Conservation (phyloP, 2,113 vertebrate species). For the Rhizomys pruinosus region DNA sequence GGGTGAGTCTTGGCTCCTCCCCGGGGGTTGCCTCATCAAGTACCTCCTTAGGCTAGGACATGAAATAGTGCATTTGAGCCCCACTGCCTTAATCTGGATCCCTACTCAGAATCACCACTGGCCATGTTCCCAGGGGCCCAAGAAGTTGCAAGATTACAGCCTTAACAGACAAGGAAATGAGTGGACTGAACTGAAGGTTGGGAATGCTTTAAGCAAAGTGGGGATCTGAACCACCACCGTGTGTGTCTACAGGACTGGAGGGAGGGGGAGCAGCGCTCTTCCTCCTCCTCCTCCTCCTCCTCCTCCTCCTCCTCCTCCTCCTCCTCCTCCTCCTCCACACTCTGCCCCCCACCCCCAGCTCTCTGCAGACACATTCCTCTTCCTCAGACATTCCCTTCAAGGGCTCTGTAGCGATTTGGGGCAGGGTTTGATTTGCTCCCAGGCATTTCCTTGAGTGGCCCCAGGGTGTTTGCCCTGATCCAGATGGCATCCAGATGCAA, state of each 20-base stretch:
- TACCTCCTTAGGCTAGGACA: too few species aligned
- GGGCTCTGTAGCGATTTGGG: constrained; percentile 70
- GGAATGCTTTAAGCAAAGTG: background rate
- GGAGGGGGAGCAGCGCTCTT: too few species aligned
- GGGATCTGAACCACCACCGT: background rate
- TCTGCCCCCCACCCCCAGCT: background rate
- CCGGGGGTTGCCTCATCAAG: background rate
- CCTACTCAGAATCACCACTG: background rate
- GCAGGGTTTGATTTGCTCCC: constrained; percentile 83
- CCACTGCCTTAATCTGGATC: background rate
- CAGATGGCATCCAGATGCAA: constrained; percentile 87
- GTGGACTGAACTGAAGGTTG: background rate
- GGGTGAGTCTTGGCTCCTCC: background rate
- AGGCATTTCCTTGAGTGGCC: constrained; percentile 86
- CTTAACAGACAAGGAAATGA: background rate
- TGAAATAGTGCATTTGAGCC: too few species aligned
- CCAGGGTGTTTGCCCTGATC: constrained; percentile 81
- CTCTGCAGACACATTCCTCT: constrained; percentile 51
- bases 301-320: background rate
- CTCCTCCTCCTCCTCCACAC: background rate
- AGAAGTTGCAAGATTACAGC: background rate
- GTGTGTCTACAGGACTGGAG: background rate
- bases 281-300: background rate
- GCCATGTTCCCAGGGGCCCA: background rate
- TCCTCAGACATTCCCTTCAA: constrained; percentile 39